These are phyloP conservation scores for Hedychridium roseum DNA, from an alignment of 2,888 invertebrate genomes.

Conservation along the genomic window DNA sequence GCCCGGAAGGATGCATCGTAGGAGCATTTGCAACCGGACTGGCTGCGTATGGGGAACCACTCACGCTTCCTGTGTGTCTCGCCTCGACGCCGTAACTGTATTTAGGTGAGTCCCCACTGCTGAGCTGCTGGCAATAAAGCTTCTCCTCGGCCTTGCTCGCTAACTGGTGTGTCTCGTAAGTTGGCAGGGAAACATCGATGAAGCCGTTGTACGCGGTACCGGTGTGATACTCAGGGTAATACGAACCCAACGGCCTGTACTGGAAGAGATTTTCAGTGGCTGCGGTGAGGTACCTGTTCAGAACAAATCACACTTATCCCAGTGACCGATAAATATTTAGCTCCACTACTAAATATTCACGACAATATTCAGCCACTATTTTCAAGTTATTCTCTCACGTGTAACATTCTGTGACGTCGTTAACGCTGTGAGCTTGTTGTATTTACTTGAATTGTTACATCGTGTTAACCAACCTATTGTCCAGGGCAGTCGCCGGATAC, in stretches of 20 bases:
- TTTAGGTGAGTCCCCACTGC: constrained; percentile 66
- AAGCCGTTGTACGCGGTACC: constrained; percentile 82
- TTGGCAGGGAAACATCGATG: constrained; percentile 76
- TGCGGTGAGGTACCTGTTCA: constrained; percentile 73
- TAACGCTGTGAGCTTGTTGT: too few species aligned
- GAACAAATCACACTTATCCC: neutral
- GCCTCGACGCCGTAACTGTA: constrained; percentile 60
- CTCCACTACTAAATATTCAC: too few species aligned
- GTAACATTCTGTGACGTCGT: too few species aligned
- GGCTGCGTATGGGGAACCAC: constrained; percentile 54
- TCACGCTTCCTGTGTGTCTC: constrained; percentile 54
- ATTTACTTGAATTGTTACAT: too few species aligned
- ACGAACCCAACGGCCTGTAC: constrained; percentile 85
- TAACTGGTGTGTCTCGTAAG: constrained; percentile 70
- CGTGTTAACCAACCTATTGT: constrained; percentile 65
- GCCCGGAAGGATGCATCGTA: constrained; percentile 28
- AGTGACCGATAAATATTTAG: neutral
- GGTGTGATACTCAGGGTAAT: constrained; percentile 81
- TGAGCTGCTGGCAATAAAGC: constrained; percentile 70
- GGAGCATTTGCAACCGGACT: constrained; percentile 47
- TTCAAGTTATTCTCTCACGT: too few species aligned
- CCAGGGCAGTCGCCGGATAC: constrained; percentile 66
- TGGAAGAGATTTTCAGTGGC: constrained; percentile 87
- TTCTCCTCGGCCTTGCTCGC: constrained; percentile 68
- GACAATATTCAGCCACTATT: too few species aligned